A percentile compares a stretch with the other conserved stretches of the same genome.
Evolutionary conservation across 92 coral and sea anemone species (phyloP).

Genomic region (Palythoa grandis): DNA sequence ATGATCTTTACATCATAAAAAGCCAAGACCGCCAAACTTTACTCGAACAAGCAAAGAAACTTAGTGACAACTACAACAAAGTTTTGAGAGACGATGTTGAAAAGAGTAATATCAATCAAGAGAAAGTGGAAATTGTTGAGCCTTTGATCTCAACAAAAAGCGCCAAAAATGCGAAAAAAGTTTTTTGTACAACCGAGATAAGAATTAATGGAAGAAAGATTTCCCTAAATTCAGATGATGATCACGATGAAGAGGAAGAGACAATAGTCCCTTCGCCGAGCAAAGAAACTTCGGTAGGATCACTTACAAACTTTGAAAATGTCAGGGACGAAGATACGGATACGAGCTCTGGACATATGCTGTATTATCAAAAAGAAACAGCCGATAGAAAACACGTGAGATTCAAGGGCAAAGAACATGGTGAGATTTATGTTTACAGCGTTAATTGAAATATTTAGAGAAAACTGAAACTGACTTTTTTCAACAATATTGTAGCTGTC

Average conservation of each 20-base stretch:
- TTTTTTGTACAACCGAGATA: constrained; percentile 32
- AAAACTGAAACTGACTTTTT: too few species aligned
- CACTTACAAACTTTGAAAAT: background rate
- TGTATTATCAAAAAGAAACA: background rate
- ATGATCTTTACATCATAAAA: constrained; percentile 44
- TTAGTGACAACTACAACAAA: background rate
- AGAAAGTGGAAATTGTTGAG: background rate
- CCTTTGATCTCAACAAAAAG: background rate
- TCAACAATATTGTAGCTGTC: too few species aligned
- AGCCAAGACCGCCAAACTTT: constrained; percentile 31
- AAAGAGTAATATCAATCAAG: constrained; percentile 3
- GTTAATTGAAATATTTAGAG: too few species aligned
- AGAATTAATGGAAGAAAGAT: constrained; percentile 29
- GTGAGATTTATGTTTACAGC: background rate
- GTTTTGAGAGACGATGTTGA: background rate
- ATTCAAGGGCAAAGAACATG: constrained; percentile 1
- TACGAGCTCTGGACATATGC: background rate
- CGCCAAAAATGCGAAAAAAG: background rate
- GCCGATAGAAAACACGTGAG: constrained; percentile 27
- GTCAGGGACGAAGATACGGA: background rate
- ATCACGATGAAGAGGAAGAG: background rate
- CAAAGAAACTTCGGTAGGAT: background rate
- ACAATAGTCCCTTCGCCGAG: background rate
- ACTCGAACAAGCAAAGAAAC: background rate
- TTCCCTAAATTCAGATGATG: constrained; percentile 26